phyloP scores from a whole-genome alignment of 2,113 vertebrate genomes.

The Chunga burmeisteri region DNA sequence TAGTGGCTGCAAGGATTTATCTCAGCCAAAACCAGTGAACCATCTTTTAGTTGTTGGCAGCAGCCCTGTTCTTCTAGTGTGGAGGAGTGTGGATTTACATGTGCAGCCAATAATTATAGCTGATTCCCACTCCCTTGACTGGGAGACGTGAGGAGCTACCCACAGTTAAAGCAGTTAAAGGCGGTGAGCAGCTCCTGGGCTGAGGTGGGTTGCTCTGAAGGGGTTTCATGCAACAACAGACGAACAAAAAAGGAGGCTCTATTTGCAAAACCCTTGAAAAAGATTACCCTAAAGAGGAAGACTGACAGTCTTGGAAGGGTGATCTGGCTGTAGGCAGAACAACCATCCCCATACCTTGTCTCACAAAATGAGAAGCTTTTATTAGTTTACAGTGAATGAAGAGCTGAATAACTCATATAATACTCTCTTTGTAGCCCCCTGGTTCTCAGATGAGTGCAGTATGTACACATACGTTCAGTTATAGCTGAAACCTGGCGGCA shows the following conservation, averaged over 20 bases:
- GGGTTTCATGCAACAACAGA: not conserved
- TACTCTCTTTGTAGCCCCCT: not conserved
- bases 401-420: not conserved
- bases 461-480: not conserved
- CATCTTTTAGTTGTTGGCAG: not conserved
- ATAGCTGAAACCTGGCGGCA: not conserved
- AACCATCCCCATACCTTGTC: not conserved
- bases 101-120: slow-evolving; percentile 5
- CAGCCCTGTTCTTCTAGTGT: not conserved
- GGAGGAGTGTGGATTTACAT: slow-evolving; percentile 30
- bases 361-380: not conserved
- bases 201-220: not conserved
- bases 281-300: not conserved
- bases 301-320: not conserved
- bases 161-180: not conserved
- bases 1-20: not conserved
- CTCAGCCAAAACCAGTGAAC: not conserved
- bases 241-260: not conserved
- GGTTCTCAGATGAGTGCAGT: not conserved
- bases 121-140: not conserved
- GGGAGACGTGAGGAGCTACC: not conserved
- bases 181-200: not conserved
- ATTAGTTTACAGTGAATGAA: not conserved
- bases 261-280: not conserved
- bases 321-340: not conserved